Conservation (phyloP, 2,888 invertebrate species). For the Chloromyia formosa region DNA sequence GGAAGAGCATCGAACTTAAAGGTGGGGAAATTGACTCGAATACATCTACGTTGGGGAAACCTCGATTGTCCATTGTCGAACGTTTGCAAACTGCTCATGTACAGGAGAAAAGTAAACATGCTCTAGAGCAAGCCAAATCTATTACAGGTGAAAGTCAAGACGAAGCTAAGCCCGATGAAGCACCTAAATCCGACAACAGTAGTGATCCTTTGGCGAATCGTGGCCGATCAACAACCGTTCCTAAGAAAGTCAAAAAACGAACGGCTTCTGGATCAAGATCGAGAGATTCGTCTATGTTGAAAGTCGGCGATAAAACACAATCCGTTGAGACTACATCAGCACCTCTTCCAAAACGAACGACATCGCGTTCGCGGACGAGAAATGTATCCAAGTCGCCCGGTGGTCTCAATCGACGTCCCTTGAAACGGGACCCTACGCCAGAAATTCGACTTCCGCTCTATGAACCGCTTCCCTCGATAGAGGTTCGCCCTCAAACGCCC, state of each 20-base stretch:
- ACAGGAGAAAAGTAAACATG: conserved; percentile 47
- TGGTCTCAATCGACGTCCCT: conserved; percentile 50
- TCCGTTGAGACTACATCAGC: neutral
- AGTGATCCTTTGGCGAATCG: conserved; percentile 32
- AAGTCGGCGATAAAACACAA: conserved; percentile 49
- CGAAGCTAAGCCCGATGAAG: conserved; percentile 51
- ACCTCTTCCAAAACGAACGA: conserved; percentile 6
- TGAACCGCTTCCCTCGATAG: conserved; percentile 22
- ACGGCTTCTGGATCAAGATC: conserved; percentile 60
- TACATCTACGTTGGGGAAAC: conserved; percentile 55
- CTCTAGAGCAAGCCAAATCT: conserved; percentile 50
- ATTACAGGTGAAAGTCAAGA: conserved; percentile 53
- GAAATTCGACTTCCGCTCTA: conserved; percentile 30
- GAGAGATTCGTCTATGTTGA: conserved; percentile 57
- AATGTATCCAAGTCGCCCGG: conserved; percentile 54
- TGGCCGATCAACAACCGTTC: conserved; percentile 59
- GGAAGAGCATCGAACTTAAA: conserved; percentile 6
- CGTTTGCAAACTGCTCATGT: conserved; percentile 60
- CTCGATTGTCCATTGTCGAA: conserved; percentile 60
- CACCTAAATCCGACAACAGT: conserved; percentile 7
- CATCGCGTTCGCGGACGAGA: conserved; percentile 50
- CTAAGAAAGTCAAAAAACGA: conserved; percentile 59
- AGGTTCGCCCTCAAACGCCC: conserved; percentile 50
- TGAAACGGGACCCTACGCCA: conserved; percentile 38
- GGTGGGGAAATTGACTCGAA: conserved; percentile 48